Base-by-base conservation (phyloP, 2,888 invertebrate genomes). In the Diplolepis rosae region DNA sequence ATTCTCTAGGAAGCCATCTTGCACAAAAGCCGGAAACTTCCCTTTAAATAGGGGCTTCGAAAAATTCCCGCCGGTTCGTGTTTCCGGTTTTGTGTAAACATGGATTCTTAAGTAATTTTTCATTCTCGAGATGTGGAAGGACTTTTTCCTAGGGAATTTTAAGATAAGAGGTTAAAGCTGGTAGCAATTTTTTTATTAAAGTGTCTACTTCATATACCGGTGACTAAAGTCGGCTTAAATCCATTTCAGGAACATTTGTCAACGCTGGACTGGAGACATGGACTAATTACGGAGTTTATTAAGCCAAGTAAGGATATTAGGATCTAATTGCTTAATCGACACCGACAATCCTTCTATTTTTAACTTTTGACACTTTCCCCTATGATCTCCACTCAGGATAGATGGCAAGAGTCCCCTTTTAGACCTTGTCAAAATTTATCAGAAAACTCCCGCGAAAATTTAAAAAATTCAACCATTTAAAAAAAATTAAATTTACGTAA, bases 211-310 rank as follows among this genome's bases (percentile, higher is more conserved):
- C 39, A 61, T 39, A 24, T 24, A 61, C 61, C 61, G 39, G 39
- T 39, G 61, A 61, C 61, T 61, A 39, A 61, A 61, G 35, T 61
- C 61, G 24, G 24, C 39, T 39, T 61, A 24, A 61, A 61, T 61
- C 24, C 35, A 61, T 61, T 61, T 61, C 24, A 61, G 61, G 24
- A 35, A 39, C 61, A 39, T n/a, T 7, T 61, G 22, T 22, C 13
- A 13, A n/a, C 3, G 13, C 22, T 24, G 13, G 11, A 13, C 35
- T 32, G 39, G 2, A 24, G 22, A 18, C 4, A 61, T 39, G 61
- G 39, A 11, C 5, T 61, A 27, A 24, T 32, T 39, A 24, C 35
- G n/a, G 24, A 61, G 6, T 32, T 32, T 4, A 32, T 32, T 50
- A 1, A 24, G 22, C n/a, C 39, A 61, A 39, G 61, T 61, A 61